Percentiles rank a stretch among this genome's conserved stretches.
Evolutionary conservation across 2,797 vertebrate genomes (phyloP).

Genomic region (Hydrophis major): DNA sequence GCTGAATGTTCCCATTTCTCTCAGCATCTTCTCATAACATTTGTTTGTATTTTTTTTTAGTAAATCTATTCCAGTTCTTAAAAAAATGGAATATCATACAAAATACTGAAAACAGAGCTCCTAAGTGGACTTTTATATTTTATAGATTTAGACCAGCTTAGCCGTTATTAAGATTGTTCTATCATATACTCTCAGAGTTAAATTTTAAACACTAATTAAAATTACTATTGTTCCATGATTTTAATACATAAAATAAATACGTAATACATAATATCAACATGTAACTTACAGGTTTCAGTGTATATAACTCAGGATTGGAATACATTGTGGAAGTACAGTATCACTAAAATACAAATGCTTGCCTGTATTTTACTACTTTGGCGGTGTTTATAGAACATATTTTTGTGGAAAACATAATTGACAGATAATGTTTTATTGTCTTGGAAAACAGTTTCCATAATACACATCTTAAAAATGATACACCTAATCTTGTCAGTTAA

Average conservation of each 20-base stretch:
- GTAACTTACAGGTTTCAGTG: not conserved
- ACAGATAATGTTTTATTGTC: not conserved
- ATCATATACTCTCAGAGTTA: not conserved
- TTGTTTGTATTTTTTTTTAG: not conserved
- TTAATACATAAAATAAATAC: not conserved
- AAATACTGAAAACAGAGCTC: not conserved
- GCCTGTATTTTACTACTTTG: not conserved
- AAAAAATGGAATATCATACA: not conserved
- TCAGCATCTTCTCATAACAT: not conserved
- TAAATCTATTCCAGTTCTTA: not conserved
- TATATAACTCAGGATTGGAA: not conserved
- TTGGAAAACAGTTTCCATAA: not conserved
- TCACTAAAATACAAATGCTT: not conserved
- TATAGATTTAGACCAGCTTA: not conserved
- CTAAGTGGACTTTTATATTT: not conserved
- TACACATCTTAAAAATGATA: not conserved
- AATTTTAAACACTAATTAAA: not conserved
- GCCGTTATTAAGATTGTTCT: not conserved
- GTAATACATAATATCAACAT: not conserved
- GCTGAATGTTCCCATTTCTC: not conserved
- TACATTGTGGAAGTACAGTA: not conserved
- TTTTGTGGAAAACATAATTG: not conserved
- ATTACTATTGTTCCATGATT: not conserved
- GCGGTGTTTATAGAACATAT: not conserved
- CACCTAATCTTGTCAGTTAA: not conserved